These are phyloP conservation scores for Odiellus spinosus DNA, from an alignment of 2,888 invertebrate species.

Conservation along the genomic window DNA sequence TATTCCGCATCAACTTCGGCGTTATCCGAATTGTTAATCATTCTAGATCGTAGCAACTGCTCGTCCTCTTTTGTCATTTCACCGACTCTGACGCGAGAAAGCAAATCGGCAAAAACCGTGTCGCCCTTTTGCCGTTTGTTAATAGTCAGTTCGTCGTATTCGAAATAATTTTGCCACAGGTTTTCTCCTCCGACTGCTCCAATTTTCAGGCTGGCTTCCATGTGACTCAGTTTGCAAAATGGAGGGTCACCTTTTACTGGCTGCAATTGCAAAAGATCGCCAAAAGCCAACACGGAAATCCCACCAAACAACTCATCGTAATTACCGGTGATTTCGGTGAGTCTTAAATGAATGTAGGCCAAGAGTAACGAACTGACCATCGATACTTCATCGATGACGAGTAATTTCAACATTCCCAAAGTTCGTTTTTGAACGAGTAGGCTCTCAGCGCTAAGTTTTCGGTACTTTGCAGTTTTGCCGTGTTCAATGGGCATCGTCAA, in stretches of 20 bases:
- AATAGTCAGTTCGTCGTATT: too few relatives aligned
- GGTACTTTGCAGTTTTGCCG: background rate
- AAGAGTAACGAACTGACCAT: background rate
- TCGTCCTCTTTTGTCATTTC: background rate
- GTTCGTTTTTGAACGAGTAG: too few relatives aligned
- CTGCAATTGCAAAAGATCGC: constrained; percentile 2
- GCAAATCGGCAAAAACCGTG: background rate
- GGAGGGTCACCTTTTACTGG: background rate
- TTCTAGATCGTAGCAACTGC: background rate
- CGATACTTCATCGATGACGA: background rate
- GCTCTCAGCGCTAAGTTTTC: too few relatives aligned
- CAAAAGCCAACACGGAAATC: background rate
- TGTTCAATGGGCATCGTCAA: constrained; percentile 6
- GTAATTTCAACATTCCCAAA: too few relatives aligned
- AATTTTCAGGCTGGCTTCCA: background rate
- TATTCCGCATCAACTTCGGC: too few relatives aligned
- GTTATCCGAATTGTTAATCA: too few relatives aligned
- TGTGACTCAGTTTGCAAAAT: background rate
- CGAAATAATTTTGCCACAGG: background rate
- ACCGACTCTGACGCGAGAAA: background rate
- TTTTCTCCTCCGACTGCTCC: background rate
- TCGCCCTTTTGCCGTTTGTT: too few relatives aligned
- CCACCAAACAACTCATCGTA: background rate
- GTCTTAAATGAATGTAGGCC: background rate
- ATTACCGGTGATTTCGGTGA: background rate